Conservation (phyloP, 92 coral and sea anemone genomes). For the Umimayanthus kanabou region DNA sequence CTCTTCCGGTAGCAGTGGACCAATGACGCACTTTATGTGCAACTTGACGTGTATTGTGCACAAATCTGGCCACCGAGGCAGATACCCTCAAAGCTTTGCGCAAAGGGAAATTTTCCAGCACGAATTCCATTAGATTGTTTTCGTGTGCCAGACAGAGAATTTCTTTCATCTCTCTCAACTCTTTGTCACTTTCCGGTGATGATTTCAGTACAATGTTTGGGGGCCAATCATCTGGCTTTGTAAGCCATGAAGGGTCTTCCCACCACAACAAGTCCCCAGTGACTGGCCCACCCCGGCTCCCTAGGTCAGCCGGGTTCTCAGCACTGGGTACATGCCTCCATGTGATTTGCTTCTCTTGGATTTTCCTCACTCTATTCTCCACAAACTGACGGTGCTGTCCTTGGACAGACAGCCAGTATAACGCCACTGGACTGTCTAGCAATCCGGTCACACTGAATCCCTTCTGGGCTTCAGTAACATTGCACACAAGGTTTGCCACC, state of each 20-base stretch:
- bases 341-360: neutral
- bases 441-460: neutral
- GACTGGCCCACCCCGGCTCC: slow-evolving; percentile 3
- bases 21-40: neutral
- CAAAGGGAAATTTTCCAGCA: no score
- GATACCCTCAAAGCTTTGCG: no score
- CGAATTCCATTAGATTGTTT: no score
- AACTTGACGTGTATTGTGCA: no score
- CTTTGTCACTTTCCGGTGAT: no score
- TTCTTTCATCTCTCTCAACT: no score
- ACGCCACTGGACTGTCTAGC: neutral
- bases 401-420: neutral
- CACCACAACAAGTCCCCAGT: slow-evolving; percentile 1
- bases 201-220: neutral
- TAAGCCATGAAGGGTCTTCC: slow-evolving; percentile 29
- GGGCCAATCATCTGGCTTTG: slow-evolving; percentile 30
- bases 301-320: slow-evolving; percentile 12
- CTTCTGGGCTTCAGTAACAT: neutral
- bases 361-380: slow-evolving; percentile 1
- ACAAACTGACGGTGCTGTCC: slow-evolving; percentile 6
- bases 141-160: no score
- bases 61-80: no score
- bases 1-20: slow-evolving; percentile 1
- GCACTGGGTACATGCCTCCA: slow-evolving; percentile 13
- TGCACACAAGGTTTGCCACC: no score